Evolutionary conservation across 2,113 vertebrate species (phyloP).

Genomic region (Rhynchomys soricoides): DNA sequence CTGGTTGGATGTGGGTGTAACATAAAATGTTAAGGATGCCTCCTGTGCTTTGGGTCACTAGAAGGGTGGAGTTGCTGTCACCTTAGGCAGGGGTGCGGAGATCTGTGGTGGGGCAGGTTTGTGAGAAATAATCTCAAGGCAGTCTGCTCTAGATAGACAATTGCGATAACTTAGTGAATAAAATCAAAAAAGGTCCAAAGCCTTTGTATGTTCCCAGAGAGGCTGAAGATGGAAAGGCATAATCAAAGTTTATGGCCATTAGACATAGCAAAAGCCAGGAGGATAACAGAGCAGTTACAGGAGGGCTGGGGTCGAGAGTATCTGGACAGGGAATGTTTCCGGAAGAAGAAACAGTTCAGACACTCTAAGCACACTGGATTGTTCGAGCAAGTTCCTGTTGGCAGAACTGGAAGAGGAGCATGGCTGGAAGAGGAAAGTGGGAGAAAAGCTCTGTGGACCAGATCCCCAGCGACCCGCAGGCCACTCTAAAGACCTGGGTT

Average conservation of each 20-base stretch:
- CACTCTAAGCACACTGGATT: neutral
- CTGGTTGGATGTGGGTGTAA: constrained; percentile 21
- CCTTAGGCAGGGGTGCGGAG: neutral
- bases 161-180: neutral
- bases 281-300: neutral
- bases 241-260: neutral
- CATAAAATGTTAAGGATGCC: neutral
- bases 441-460: neutral
- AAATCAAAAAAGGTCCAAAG: neutral
- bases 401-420: neutral
- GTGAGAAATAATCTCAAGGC: neutral
- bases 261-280: neutral
- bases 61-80: neutral
- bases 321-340: neutral
- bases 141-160: neutral
- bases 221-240: neutral
- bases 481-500: neutral
- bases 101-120: neutral
- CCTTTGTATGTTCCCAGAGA: neutral
- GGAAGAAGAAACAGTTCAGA: neutral
- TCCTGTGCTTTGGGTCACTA: neutral
- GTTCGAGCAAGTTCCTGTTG: neutral
- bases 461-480: neutral
- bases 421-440: neutral
- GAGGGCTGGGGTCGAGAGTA: neutral